These are phyloP conservation scores for Chrysopilus asiliformis DNA, from an alignment of 2,888 invertebrate species.

Conservation along the genomic window DNA sequence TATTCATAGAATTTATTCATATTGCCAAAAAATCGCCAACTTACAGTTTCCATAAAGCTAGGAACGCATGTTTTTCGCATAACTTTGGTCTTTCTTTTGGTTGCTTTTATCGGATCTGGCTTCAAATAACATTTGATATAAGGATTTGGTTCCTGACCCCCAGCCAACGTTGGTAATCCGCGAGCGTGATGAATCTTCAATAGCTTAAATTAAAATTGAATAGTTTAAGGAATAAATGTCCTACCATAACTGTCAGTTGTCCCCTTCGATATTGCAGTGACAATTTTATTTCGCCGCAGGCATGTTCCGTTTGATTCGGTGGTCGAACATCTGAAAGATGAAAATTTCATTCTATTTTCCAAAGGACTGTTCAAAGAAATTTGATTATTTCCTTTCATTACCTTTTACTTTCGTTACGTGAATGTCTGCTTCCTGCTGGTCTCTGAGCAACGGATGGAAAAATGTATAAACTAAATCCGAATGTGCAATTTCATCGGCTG, in stretches of 20 bases:
- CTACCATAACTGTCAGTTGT: constrained; percentile 63
- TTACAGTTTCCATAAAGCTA: constrained; percentile 95
- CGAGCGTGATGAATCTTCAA: constrained; percentile 65
- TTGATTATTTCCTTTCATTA: constrained; percentile 25
- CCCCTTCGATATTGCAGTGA: constrained; percentile 63
- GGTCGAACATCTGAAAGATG: constrained; percentile 1
- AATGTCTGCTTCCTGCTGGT: constrained; percentile 82
- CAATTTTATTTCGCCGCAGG: constrained; percentile 63
- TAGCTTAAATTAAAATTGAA: constrained; percentile 2
- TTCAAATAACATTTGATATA: constrained; percentile 86
- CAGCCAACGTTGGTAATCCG: constrained; percentile 65
- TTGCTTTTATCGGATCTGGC: constrained; percentile 82
- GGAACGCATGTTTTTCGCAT: constrained; percentile 87
- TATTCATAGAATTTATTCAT: background rate
- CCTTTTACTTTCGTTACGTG: constrained; percentile 66
- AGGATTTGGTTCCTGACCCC: constrained; percentile 73
- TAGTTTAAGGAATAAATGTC: background rate
- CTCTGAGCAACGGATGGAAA: constrained; percentile 89
- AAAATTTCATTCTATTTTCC: background rate
- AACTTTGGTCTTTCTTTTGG: constrained; percentile 93
- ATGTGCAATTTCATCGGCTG: constrained; percentile 90
- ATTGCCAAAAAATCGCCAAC: constrained; percentile 14
- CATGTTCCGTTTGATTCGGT: constrained; percentile 18
- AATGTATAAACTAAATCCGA: constrained; percentile 96
- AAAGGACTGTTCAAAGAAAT: constrained; percentile 6